Base-by-base conservation (phyloP, 1,140 invertebrate species). In the Drosophila pectinifera region DNA sequence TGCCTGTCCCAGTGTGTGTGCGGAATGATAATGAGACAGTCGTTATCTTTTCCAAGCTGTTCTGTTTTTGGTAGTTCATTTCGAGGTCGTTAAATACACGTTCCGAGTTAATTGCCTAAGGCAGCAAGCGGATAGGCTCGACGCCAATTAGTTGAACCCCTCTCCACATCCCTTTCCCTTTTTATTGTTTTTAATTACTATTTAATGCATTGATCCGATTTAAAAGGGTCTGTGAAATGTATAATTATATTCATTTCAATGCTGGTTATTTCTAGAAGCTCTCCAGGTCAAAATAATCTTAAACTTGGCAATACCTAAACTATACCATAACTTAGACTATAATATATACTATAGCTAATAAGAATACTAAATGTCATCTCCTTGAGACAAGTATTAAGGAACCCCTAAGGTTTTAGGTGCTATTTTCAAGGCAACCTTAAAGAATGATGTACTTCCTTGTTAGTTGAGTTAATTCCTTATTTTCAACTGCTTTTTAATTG, bases 31-130 rank as follows among this genome's bases (percentile, higher is more conserved):
- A 76, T 76, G 61, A 75, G 72, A 34, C 24, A 49, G 67, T 75
- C 83, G 70, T 86, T 86, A 88, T 88, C 62, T 83, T 86, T 79
- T 75, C 65, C 63, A 78, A 68, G 70, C 80, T 57, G 59, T 70
- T 72, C 82, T 86, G 69, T 79, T 88, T 76, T 76, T 82, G 79
- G 75, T 83, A 86, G 83, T 83, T 88, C 79, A 86, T 88, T 86
- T 88, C 69, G 72, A 81, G 65, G 83, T 83, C 83, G 72, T 86
- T 86, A 86, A 86, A 68, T 77, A 88, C 83, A 86, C 83, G 83
- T 88, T 83, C 51, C 53, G 69, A 88, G 43, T 79, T 86, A 83
- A 86, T 86, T 82, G 74, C 55, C 55, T 55, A 7, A 28, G 31
- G 42, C 45, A 34, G 45, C 14, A 64, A n/a, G 3, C 7, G 7